Evolutionary conservation across 2,888 invertebrate genomes (phyloP).

Genomic region (Amblyjoppa fuscipennis): DNA sequence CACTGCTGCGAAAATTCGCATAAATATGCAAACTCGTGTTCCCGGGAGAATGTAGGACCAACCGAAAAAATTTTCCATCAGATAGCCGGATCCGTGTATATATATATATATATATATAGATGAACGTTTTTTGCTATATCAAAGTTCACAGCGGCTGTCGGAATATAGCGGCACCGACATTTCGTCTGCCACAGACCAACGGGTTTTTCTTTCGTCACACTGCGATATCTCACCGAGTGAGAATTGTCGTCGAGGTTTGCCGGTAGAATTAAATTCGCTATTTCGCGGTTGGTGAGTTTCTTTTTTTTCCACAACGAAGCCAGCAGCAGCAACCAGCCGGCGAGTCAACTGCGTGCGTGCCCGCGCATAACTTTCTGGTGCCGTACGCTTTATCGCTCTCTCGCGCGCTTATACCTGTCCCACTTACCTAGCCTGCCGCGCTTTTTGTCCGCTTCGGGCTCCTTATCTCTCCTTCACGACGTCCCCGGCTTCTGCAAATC

Average conservation of each 20-base stretch:
- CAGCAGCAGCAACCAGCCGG: constrained; percentile 62
- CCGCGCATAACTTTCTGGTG: constrained; percentile 82
- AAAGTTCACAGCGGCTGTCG: constrained; percentile 32
- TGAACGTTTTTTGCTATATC: constrained; percentile 21
- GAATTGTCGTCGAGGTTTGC: constrained; percentile 55
- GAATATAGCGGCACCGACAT: constrained; percentile 8
- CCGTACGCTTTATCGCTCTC: constrained; percentile 81
- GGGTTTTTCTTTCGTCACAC: constrained; percentile 62
- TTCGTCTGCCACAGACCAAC: constrained; percentile 28
- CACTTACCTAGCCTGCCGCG: constrained; percentile 80
- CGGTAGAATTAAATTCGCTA: constrained; percentile 42
- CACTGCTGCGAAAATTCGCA: constrained; percentile 76
- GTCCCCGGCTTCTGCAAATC: constrained; percentile 68
- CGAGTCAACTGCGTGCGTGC: constrained; percentile 80
- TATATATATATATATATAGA: background rate
- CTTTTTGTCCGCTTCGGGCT: constrained; percentile 54
- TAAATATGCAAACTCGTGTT: constrained; percentile 78
- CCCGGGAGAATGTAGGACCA: constrained; percentile 71
- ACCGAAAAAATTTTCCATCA: constrained; percentile 64
- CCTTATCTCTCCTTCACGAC: constrained; percentile 69
- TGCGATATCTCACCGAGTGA: constrained; percentile 39
- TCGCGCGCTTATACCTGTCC: constrained; percentile 82
- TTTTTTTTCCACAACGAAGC: constrained; percentile 45
- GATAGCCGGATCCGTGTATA: constrained; percentile 44
- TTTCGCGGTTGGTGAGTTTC: constrained; percentile 57